Conservation (phyloP, 2,888 invertebrate genomes). For the Cataglyphis cursor region DNA sequence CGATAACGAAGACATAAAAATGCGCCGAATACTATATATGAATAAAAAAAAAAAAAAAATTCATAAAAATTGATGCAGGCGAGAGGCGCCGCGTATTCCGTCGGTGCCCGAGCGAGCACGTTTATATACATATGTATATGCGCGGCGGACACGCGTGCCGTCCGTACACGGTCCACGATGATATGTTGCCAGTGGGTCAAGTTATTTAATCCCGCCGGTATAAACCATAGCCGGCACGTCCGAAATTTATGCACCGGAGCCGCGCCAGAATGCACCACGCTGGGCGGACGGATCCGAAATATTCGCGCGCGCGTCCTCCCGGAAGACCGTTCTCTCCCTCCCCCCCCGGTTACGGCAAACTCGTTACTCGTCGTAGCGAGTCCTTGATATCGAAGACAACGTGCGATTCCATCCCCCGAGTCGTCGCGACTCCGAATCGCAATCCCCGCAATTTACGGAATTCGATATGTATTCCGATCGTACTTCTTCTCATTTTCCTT, state of each 20-base stretch:
- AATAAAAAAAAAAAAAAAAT: neutral
- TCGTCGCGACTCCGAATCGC: neutral
- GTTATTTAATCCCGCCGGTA: conserved; percentile 85
- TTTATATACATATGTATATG: neutral
- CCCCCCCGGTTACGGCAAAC: conserved; percentile 18
- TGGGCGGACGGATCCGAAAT: conserved; percentile 63
- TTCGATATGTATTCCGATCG: conserved; percentile 31
- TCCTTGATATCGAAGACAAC: neutral
- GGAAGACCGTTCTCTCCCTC: conserved; percentile 39
- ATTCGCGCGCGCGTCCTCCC: conserved; percentile 55
- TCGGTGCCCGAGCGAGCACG: neutral
- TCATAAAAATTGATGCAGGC: conserved; percentile 6
- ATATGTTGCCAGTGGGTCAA: conserved; percentile 86
- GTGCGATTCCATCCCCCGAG: neutral
- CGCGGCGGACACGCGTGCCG: conserved; percentile 35
- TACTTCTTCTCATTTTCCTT: neutral
- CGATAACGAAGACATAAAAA: neutral
- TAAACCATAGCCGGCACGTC: conserved; percentile 83
- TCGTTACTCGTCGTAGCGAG: conserved; percentile 20
- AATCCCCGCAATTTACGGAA: conserved; percentile 28
- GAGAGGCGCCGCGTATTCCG: conserved; percentile 1
- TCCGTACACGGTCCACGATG: conserved; percentile 70
- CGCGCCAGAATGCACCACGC: conserved; percentile 72
- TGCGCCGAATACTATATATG: neutral
- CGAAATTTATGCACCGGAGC: conserved; percentile 80